Conservation (phyloP, 2,888 invertebrate species). For the Hypselothyrea guttata region DNA sequence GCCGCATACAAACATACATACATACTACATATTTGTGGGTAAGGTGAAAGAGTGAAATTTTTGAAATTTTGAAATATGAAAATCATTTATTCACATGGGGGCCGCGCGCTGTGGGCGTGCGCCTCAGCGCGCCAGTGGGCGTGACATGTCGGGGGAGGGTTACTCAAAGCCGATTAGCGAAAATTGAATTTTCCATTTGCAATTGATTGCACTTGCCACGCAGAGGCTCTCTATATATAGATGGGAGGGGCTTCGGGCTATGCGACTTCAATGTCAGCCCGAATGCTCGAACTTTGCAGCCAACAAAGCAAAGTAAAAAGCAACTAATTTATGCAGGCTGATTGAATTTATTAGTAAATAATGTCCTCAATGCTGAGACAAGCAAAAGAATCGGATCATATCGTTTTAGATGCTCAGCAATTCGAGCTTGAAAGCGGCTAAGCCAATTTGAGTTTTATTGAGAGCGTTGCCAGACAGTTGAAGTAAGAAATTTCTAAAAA, state of each 20-base stretch:
- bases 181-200: conserved; percentile 72
- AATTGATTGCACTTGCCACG: conserved; percentile 68
- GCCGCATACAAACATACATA: conserved; percentile 4
- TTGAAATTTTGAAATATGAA: conserved; percentile 36
- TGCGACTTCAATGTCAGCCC: too few species aligned
- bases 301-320: conserved; percentile 22
- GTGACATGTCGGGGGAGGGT: conserved; percentile 42
- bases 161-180: conserved; percentile 69
- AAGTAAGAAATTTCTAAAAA: too few species aligned
- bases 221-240: too few species aligned
- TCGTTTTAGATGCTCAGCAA: too few species aligned
- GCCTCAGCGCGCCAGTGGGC: conserved; percentile 13
- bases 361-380: conserved; percentile 22
- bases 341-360: conserved; percentile 35
- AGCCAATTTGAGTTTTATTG: too few species aligned
- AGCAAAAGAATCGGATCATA: conserved; percentile 14
- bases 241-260: too few species aligned
- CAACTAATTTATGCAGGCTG: conserved; percentile 60
- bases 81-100: conserved; percentile 32
- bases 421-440: too few species aligned
- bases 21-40: background rate
- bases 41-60: conserved; percentile 7
- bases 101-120: conserved; percentile 5
- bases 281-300: too few species aligned
- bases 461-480: too few species aligned